phyloP scores from a whole-genome alignment of 1,140 invertebrate species.

The Polypedilum vanderplanki region DNA sequence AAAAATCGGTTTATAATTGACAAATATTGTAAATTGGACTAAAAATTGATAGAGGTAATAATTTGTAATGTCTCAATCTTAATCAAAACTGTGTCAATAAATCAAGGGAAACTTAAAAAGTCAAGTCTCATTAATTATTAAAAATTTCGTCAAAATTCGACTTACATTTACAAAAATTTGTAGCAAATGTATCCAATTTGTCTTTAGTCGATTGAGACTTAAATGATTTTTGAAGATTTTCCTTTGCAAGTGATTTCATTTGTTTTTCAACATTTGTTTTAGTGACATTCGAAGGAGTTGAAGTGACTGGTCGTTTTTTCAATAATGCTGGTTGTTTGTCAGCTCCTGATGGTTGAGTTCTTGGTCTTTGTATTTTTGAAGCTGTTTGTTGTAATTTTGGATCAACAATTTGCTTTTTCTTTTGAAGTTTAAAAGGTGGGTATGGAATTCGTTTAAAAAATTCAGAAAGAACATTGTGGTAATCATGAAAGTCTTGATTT shows the following conservation, averaged over 20 bases:
- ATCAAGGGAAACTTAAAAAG: no score
- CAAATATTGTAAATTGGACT: no score
- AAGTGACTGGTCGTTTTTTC: no score
- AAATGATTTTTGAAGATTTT: background rate
- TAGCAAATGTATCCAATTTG: background rate
- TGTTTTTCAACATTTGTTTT: background rate
- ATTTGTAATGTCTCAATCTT: no score
- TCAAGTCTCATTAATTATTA: no score
- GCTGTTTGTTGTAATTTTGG: no score
- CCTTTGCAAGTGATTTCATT: background rate
- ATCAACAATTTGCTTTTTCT: background rate
- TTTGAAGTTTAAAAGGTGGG: background rate
- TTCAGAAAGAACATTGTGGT: background rate
- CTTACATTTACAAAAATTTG: background rate
- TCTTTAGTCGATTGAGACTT: background rate
- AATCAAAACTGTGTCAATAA: no score
- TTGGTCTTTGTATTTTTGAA: no score
- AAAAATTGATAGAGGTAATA: no score
- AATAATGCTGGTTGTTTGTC: no score
- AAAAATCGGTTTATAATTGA: no score
- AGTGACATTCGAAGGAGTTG: background rate
- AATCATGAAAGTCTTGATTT: background rate
- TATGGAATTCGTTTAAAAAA: background rate
- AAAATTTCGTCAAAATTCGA: background rate
- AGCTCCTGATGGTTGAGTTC: no score